These are phyloP conservation scores for Drymonia ruficornis DNA, from an alignment of 2,888 invertebrate species.

Conservation along the genomic window DNA sequence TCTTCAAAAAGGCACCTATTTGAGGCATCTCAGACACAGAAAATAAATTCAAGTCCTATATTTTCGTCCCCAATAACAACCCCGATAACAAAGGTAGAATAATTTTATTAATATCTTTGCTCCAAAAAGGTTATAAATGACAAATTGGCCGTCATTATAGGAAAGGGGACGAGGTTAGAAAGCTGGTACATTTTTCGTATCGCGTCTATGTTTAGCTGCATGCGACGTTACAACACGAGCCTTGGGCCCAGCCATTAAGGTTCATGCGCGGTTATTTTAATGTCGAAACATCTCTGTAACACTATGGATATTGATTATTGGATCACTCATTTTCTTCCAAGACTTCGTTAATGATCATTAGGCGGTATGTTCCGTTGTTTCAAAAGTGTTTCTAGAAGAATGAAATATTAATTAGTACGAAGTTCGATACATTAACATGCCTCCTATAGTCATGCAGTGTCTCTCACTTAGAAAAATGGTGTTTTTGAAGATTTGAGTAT, in stretches of 20 bases:
- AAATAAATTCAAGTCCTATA: not conserved
- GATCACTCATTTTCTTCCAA: not conserved
- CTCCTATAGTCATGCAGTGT: too few relatives aligned
- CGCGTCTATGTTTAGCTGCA: conserved; percentile 45
- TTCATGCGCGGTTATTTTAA: conserved; percentile 58
- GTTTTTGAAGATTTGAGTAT: too few relatives aligned
- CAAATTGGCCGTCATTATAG: conserved; percentile 45
- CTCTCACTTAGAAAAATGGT: too few relatives aligned
- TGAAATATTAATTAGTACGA: too few relatives aligned
- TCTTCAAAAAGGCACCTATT: too few relatives aligned
- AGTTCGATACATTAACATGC: too few relatives aligned
- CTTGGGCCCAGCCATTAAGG: conserved; percentile 61
- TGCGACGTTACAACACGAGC: conserved; percentile 64
- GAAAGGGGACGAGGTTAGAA: conserved; percentile 73
- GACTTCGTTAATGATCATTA: too few relatives aligned
- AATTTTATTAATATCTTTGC: conserved; percentile 17
- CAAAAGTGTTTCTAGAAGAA: too few relatives aligned
- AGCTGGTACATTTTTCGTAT: conserved; percentile 60
- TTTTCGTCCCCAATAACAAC: not conserved
- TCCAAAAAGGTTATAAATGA: conserved; percentile 33
- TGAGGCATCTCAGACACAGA: too few relatives aligned
- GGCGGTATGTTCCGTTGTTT: too few relatives aligned
- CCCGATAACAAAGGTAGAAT: conserved; percentile 3
- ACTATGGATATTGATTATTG: not conserved
- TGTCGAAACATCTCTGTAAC: conserved; percentile 55